These are phyloP conservation scores for Castor canadensis DNA, from an alignment of 2,113 vertebrate species.

Conservation along the genomic window DNA sequence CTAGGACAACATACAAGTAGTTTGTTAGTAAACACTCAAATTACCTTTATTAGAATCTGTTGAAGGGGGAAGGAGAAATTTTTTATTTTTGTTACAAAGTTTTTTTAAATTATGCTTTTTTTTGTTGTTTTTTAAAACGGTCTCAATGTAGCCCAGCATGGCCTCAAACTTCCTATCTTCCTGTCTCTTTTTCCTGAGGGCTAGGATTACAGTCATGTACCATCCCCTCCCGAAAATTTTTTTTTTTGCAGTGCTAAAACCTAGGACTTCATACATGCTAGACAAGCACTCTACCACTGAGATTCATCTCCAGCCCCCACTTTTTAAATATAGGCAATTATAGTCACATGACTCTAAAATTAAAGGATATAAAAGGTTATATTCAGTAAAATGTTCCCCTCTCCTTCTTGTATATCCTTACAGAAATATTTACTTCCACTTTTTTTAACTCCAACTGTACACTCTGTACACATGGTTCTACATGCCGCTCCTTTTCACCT, in stretches of 20 bases:
- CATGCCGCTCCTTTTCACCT: neutral
- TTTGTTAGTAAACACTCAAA: constrained; percentile 17
- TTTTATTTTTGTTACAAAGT: neutral
- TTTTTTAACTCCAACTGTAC: neutral
- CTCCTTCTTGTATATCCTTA: neutral
- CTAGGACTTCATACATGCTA: neutral
- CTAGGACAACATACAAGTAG: constrained; percentile 77
- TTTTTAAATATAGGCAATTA: neutral
- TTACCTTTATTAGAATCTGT: neutral
- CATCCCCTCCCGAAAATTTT: too few species aligned
- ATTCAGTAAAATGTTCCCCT: neutral
- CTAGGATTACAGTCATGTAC: neutral
- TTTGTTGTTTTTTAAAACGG: neutral
- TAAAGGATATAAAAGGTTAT: neutral
- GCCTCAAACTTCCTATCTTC: neutral
- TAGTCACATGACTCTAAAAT: neutral
- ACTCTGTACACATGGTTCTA: neutral
- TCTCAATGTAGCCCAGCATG: too few species aligned
- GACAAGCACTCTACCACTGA: neutral
- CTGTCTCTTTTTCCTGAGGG: neutral
- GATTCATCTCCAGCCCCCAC: too few species aligned
- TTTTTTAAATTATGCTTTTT: neutral
- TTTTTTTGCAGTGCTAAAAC: neutral
- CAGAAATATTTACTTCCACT: neutral
- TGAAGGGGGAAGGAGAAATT: neutral